Evolutionary conservation across 2,888 invertebrate species (phyloP), one percentile per base, ranked within the genome.

Genomic region (Neocrepidodera transversa): DNA sequence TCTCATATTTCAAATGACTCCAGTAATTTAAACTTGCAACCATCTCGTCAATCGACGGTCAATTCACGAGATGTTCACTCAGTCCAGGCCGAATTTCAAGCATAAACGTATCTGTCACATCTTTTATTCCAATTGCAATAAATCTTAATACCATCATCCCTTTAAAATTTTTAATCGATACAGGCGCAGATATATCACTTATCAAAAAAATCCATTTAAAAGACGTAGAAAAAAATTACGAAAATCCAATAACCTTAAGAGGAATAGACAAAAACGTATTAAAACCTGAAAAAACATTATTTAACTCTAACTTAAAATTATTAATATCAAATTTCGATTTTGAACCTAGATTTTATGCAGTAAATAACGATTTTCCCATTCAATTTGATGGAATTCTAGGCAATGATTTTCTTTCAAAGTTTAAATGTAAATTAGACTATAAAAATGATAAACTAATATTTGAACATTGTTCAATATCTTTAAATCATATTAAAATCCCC

Each of bases 311-410:
- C 32, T 49, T 13, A 6, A 36, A 23, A 13, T 18, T 20, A 8
- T 14, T 10, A 38, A 18, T 51, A 13, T 14, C 14, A 8, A 23
- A 51, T 38, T 10, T 11, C 17, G 16, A 10, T 4, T 14, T 49
- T 16, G 5, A 18, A 18, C 51, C 40, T 23, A 18, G 4, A 13
- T 51, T 51, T 38, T 36, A 36, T 14, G 17, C 14, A 11, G 50
- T 50, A 1, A 14, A 10, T 7, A 11, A 51, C 23, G 17, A 51
- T 16, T 51, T 45, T 68, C 68, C 64, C 49, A 56, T 55, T 50
- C 51, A 32, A 62, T 71, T 16, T 18, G 72, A 30, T 60, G 69
- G 66, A 36, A 43, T 66, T 16, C 28, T 66, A 16, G 60, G 66
- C 13, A 58, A 66, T 30, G 64, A 64, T 48, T 54, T 66, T 36